Base-by-base conservation (phyloP, 2,888 invertebrate genomes). In the Imbricaverruca yamaguchii region DNA sequence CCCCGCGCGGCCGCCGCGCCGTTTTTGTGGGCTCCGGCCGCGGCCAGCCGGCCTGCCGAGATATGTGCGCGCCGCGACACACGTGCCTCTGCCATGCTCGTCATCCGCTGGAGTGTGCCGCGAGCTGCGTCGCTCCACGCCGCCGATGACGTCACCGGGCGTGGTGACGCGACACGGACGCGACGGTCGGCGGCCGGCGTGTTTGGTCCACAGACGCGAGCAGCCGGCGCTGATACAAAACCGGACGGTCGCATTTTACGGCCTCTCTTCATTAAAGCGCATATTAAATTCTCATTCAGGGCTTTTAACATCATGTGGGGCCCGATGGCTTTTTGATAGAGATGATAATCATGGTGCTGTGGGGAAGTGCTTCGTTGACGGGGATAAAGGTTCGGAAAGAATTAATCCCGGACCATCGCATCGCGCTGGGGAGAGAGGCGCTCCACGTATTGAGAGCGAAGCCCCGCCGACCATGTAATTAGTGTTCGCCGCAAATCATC, bases 301-400 rank as follows among this genome's bases (percentile, higher is more conserved):
- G 74, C 74, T 74, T 74, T 74, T 74, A 74, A 74, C 74, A 74
- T 74, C 53, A 55, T 55, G 74, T 74, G 74, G 53, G 74, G 53
- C 55, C 74, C 74, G 74, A 74, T 74, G 74, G 74, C 74, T 74
- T 74, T 74, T 74, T 74, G 74, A 74, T 74, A 74, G 74, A 74
- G 74, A 74, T 74, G 53, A 74, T 74, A 74, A 74, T 74, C 74
- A 74, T 21, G 55, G 15, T 53, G 4, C 55, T 55, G 15, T 21
- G 21, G 74, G 55, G 74, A 53, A 55, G 53, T 55, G 74, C 74
- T 55, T 74, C 53, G 53, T 55, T 55, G 55, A 55, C 74, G 74
- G 55, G 53, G 74, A 74, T 74, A 74, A 74, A 74, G 74, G 74
- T 55, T 74, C 74, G 55, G 74, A 18, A 74, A 53, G 74, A 55